phyloP scores from a whole-genome alignment of 2,797 vertebrate species.

The Neopelma chrysocephalum region DNA sequence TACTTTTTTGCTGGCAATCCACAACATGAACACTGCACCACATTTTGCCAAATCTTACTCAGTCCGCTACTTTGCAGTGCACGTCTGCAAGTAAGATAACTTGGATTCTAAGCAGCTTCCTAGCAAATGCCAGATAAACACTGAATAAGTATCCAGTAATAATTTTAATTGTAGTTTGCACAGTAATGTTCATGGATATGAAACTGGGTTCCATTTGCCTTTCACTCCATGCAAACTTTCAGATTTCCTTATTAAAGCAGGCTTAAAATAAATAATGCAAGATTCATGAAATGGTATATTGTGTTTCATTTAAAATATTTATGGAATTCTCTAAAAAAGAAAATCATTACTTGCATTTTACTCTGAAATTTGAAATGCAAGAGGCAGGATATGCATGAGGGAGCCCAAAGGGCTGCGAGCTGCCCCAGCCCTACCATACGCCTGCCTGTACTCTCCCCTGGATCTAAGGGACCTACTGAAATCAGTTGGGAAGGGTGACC shows the following conservation, averaged over 20 bases:
- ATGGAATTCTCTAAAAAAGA: slow-evolving; percentile 63
- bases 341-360: slow-evolving; percentile 55
- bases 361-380: slow-evolving; percentile 9
- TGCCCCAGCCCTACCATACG: neutral
- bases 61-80: neutral
- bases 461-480: neutral
- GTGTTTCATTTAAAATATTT: slow-evolving; percentile 74
- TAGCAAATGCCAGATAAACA: neutral
- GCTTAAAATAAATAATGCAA: slow-evolving; percentile 76
- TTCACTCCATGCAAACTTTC: neutral
- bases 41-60: neutral
- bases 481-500: neutral
- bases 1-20: neutral
- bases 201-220: slow-evolving; percentile 5
- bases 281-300: slow-evolving; percentile 45
- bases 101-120: neutral
- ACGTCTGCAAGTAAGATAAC: neutral
- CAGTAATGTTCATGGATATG: neutral
- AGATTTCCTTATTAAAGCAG: slow-evolving; percentile 62
- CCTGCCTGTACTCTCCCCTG: neutral
- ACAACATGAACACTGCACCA: neutral
- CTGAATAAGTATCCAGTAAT: neutral
- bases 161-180: neutral
- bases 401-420: neutral
- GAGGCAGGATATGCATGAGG: slow-evolving; percentile 9